Evolutionary conservation across 1,140 invertebrate species (phyloP).

Genomic region (Pseudomyrmex sp.): DNA sequence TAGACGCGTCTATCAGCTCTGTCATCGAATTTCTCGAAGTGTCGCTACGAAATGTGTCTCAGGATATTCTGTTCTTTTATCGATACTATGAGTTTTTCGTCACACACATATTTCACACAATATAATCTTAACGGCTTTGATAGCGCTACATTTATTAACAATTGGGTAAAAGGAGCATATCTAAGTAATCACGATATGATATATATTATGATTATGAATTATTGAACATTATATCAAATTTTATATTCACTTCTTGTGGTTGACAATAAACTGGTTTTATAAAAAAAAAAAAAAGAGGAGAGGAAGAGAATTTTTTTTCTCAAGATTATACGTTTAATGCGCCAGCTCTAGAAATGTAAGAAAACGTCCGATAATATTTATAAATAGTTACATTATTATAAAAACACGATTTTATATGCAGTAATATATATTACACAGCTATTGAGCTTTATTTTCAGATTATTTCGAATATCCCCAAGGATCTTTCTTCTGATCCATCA

Average conservation of each 20-base stretch:
- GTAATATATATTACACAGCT: slow-evolving; percentile 1
- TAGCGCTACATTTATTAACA: slow-evolving; percentile 68
- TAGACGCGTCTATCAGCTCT: slow-evolving; percentile 33
- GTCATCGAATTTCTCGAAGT: slow-evolving; percentile 50
- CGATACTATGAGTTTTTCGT: slow-evolving; percentile 55
- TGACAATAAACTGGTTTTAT: slow-evolving; percentile 83
- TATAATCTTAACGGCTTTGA: slow-evolving; percentile 69
- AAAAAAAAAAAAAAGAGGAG: slow-evolving; percentile 70
- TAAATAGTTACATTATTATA: slow-evolving; percentile 9
- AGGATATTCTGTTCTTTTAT: slow-evolving; percentile 68
- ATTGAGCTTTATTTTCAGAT: slow-evolving; percentile 24
- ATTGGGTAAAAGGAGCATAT: slow-evolving; percentile 70
- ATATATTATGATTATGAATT: slow-evolving; percentile 80
- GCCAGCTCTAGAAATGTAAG: neutral
- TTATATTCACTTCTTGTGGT: slow-evolving; percentile 83
- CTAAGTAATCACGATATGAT: slow-evolving; percentile 71
- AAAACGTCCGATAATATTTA: neutral
- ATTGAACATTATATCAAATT: slow-evolving; percentile 83
- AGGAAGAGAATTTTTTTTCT: neutral
- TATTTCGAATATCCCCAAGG: slow-evolving; percentile 88
- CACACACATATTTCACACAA: slow-evolving; percentile 46
- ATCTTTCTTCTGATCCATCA: slow-evolving; percentile 91
- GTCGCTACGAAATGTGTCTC: slow-evolving; percentile 65
- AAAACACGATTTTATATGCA: slow-evolving; percentile 1
- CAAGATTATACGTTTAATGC: slow-evolving; percentile 24